phyloP scores from a whole-genome alignment of 2,113 vertebrate species.

The Pavo muticus region DNA sequence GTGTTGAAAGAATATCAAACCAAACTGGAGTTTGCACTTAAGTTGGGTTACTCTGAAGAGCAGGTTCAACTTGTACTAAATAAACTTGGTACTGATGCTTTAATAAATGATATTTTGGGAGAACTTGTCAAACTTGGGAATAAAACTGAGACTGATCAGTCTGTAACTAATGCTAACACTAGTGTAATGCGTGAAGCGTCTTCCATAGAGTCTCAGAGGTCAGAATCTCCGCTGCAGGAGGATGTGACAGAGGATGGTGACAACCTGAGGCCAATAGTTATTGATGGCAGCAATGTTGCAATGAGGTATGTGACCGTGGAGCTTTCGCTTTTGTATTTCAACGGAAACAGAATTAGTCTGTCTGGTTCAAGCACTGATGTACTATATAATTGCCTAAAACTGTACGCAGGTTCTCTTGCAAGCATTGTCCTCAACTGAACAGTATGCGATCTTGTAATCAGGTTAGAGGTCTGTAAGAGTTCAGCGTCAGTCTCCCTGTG shows the following conservation, averaged over 20 bases:
- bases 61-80: constrained; percentile 92
- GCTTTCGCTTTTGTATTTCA: constrained; percentile 21
- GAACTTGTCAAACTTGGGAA: constrained; percentile 97
- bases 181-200: constrained; percentile 79
- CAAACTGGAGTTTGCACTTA: constrained; percentile 97
- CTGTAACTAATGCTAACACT: constrained; percentile 69
- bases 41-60: constrained; percentile 96
- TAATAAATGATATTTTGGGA: constrained; percentile 97
- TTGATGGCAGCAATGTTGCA: constrained; percentile 97
- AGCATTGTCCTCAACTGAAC: neutral
- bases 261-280: constrained; percentile 93
- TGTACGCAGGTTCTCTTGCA: neutral
- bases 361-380: neutral
- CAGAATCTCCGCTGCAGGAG: constrained; percentile 88
- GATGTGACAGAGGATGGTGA: constrained; percentile 86
- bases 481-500: neutral
- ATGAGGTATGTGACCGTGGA: constrained; percentile 88
- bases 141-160: constrained; percentile 89
- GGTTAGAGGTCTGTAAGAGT: neutral
- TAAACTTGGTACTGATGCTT: constrained; percentile 94
- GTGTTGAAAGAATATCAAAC: constrained; percentile 90
- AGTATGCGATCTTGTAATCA: neutral
- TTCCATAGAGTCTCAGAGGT: constrained; percentile 84
- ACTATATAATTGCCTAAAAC: neutral
- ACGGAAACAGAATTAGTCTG: neutral